Evolutionary conservation across 1,140 invertebrate genomes (phyloP).

Genomic region (Pogonomyrmex californicus): DNA sequence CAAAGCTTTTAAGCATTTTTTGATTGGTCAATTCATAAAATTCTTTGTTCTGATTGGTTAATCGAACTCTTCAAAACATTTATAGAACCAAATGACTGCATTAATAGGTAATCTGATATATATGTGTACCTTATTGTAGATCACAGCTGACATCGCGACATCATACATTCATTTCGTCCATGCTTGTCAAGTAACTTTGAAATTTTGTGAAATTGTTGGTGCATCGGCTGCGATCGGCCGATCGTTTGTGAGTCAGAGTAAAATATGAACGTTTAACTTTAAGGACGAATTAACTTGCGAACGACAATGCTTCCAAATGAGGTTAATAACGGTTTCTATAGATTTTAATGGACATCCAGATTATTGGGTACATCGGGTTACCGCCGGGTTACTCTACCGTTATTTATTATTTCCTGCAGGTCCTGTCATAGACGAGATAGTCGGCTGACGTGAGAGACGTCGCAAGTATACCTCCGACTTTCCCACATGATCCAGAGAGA

Average conservation of each 20-base stretch:
- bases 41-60: too few relatives aligned
- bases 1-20: too few relatives aligned
- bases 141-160: not conserved
- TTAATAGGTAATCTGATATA: too few relatives aligned
- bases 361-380: not conserved
- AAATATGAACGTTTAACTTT: constrained; percentile 3
- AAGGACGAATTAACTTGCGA: not conserved
- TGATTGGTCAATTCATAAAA: too few relatives aligned
- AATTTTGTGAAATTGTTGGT: constrained; percentile 6
- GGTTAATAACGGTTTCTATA: constrained; percentile 39
- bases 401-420: constrained; percentile 25
- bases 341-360: not conserved
- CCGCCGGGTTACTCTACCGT: not conserved
- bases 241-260: not conserved
- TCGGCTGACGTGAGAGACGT: constrained; percentile 26
- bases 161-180: not conserved
- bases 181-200: not conserved
- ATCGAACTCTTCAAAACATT: too few relatives aligned
- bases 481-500: constrained; percentile 57
- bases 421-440: constrained; percentile 58
- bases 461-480: constrained; percentile 22
- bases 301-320: constrained; percentile 67
- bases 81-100: too few relatives aligned
- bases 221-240: not conserved
- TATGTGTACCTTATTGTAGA: too few relatives aligned